Percentiles rank a stretch among this genome's conserved stretches.
Evolutionary conservation across 2,888 invertebrate species (phyloP).

Genomic region (Bellardia pandia): DNA sequence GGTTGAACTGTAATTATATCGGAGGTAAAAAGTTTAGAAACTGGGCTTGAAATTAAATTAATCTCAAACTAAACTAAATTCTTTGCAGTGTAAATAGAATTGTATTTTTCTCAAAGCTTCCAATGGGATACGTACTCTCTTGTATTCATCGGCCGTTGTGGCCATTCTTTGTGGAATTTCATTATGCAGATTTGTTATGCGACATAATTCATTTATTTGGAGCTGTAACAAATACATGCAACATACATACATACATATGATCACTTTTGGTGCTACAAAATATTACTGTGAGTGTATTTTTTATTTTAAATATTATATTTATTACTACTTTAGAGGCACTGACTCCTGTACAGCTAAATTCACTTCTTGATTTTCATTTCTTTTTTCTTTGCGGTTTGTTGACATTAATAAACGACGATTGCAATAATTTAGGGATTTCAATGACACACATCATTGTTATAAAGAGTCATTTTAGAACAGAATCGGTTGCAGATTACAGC

Average conservation of each 20-base stretch:
- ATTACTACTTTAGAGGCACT: constrained; percentile 4
- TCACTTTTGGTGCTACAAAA: constrained; percentile 44
- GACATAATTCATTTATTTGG: constrained; percentile 80
- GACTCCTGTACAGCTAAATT: constrained; percentile 7
- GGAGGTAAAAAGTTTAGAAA: no score
- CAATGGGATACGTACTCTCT: not conserved
- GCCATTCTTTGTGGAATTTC: constrained; percentile 46
- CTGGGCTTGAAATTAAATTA: no score
- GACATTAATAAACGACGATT: constrained; percentile 76
- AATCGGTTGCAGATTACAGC: not conserved
- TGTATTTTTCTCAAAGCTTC: not conserved
- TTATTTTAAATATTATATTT: constrained; percentile 54
- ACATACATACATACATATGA: no score
- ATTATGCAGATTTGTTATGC: constrained; percentile 81
- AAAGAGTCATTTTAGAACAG: constrained; percentile 68
- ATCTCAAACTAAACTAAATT: not conserved
- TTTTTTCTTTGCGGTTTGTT: constrained; percentile 71
- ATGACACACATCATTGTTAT: constrained; percentile 80
- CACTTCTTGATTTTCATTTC: constrained; percentile 68
- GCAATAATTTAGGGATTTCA: constrained; percentile 83
- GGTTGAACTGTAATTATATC: no score
- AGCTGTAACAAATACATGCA: constrained; percentile 67
- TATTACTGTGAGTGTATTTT: constrained; percentile 40
- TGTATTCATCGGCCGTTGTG: not conserved
- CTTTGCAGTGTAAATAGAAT: not conserved